phyloP scores from a whole-genome alignment of 2,113 vertebrate genomes.

The Brienomyrus brachyistius region DNA sequence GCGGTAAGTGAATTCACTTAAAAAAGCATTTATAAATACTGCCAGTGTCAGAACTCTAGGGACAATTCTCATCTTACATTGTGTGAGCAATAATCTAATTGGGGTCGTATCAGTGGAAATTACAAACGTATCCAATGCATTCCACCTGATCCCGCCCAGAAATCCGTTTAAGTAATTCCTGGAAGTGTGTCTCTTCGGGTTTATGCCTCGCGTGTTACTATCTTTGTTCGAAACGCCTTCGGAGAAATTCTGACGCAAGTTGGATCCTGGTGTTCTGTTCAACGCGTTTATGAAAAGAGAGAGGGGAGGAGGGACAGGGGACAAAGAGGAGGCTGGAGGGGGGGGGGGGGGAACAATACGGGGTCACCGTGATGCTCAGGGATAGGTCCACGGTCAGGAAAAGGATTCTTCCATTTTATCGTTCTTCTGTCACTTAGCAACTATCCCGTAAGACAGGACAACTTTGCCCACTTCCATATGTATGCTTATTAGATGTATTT shows the following conservation, averaged over 20 bases:
- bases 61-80: neutral
- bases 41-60: slow-evolving; percentile 22
- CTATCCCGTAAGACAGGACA: neutral
- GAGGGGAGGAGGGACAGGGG: slow-evolving; percentile 15
- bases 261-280: slow-evolving; percentile 30
- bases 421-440: neutral
- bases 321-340: neutral
- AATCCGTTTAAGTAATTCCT: slow-evolving; percentile 26
- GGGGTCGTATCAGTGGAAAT: slow-evolving; percentile 10
- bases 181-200: slow-evolving; percentile 22
- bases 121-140: neutral
- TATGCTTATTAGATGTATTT: neutral
- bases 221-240: slow-evolving; percentile 37
- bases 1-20: neutral
- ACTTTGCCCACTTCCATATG: neutral
- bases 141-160: slow-evolving; percentile 36
- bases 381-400: neutral
- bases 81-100: slow-evolving; percentile 30
- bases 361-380: neutral
- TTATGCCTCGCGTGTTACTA: slow-evolving; percentile 33
- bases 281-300: slow-evolving; percentile 39
- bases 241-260: slow-evolving; percentile 37
- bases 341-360: neutral
- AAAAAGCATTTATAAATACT: slow-evolving; percentile 4
- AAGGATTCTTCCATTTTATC: neutral